Percentiles rank a stretch among this genome's conserved stretches.
Conservation (phyloP, 2,888 invertebrate genomes). For the Trichopria drosophilae region DNA sequence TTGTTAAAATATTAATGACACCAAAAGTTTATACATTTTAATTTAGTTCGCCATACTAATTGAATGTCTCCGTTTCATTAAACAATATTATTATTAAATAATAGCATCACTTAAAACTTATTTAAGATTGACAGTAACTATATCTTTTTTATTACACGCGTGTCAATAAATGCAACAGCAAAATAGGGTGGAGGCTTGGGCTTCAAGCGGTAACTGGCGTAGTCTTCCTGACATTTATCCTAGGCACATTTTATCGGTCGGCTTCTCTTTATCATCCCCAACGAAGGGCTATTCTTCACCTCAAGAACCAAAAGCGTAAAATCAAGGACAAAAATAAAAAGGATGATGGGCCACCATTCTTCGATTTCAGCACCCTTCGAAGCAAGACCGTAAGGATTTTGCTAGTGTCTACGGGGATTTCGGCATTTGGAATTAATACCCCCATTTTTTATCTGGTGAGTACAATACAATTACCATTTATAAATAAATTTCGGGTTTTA, state of each 20-base stretch:
- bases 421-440: constrained; percentile 82
- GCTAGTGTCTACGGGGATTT: constrained; percentile 77
- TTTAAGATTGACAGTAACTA: too few relatives aligned
- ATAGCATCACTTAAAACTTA: too few relatives aligned
- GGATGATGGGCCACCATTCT: constrained; percentile 81
- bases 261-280: constrained; percentile 88
- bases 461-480: constrained; percentile 16
- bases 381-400: constrained; percentile 84
- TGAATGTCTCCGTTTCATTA: too few relatives aligned
- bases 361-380: constrained; percentile 81
- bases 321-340: constrained; percentile 77
- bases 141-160: not conserved
- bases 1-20: too few relatives aligned
- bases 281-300: constrained; percentile 80
- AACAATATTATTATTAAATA: too few relatives aligned
- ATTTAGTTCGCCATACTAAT: too few relatives aligned
- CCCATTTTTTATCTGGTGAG: constrained; percentile 78
- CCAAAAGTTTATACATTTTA: too few relatives aligned
- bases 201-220: constrained; percentile 85
- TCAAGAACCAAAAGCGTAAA: constrained; percentile 85
- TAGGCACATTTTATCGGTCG: constrained; percentile 85
- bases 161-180: too few relatives aligned
- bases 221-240: constrained; percentile 79
- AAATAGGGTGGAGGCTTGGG: constrained; percentile 80
- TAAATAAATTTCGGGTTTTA: constrained; percentile 2